A percentile compares a stretch with the other conserved stretches of the same genome.
These are phyloP conservation scores for Anolis sagrei DNA, from an alignment of 2,113 vertebrate species.

Conservation along the genomic window DNA sequence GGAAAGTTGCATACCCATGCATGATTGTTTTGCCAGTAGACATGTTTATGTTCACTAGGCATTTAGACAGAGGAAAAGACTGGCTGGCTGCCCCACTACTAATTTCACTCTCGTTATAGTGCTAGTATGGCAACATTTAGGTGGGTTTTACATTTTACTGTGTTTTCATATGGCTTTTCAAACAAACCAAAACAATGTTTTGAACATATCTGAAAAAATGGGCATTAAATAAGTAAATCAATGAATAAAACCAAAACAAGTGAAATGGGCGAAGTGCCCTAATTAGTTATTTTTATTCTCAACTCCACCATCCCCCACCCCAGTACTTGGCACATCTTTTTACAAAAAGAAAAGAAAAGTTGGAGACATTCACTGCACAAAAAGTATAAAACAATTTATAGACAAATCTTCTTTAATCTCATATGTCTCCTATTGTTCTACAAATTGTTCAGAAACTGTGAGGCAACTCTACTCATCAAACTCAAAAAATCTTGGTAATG, in stretches of 20 bases:
- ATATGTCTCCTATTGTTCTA: background rate
- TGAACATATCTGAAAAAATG: background rate
- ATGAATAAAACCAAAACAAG: background rate
- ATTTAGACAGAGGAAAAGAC: background rate
- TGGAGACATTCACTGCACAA: background rate
- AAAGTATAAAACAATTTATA: background rate
- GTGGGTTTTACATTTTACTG: background rate
- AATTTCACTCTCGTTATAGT: background rate
- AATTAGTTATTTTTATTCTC: background rate
- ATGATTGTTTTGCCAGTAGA: background rate
- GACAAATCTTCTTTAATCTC: background rate
- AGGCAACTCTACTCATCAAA: background rate
- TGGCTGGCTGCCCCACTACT: background rate
- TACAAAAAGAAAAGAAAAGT: background rate
- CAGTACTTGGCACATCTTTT: background rate
- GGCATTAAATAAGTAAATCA: background rate
- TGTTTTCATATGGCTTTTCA: background rate
- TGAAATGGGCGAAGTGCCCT: background rate
- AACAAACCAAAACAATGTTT: background rate
- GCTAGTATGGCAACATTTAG: background rate
- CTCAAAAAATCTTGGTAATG: background rate
- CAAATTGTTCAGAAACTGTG: background rate
- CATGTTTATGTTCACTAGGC: background rate
- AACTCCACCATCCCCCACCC: background rate
- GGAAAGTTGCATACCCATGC: background rate